Evolutionary conservation across 2,113 vertebrate species (phyloP).

Genomic region (Dasyprocta punctata): DNA sequence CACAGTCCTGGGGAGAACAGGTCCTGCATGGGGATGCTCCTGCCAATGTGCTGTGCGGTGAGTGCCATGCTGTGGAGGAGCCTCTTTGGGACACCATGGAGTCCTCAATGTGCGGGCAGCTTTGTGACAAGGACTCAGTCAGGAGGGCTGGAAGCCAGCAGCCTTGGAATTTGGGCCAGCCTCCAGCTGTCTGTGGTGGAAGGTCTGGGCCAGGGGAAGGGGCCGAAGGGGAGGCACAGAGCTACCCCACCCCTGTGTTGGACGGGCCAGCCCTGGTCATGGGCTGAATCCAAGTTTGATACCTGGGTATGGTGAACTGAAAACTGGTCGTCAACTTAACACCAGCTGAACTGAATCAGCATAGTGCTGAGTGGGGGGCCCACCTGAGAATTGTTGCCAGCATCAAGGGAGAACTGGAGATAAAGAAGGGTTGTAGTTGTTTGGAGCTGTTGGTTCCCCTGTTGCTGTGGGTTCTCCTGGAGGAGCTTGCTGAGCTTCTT

Average conservation of each 20-base stretch:
- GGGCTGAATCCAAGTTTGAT: not conserved
- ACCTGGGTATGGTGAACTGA: not conserved
- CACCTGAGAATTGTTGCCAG: too few relatives aligned
- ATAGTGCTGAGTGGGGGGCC: too few relatives aligned
- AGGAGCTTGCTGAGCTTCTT: too few relatives aligned
- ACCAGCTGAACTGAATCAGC: too few relatives aligned
- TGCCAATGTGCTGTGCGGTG: not conserved
- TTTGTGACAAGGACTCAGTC: not conserved
- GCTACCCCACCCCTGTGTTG: not conserved
- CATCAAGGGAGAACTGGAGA: too few relatives aligned
- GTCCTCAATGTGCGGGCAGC: not conserved
- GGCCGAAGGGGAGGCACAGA: not conserved
- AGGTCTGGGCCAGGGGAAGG: not conserved
- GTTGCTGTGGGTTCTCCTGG: too few relatives aligned
- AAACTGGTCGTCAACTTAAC: too few relatives aligned
- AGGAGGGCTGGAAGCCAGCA: not conserved
- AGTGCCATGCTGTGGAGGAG: not conserved
- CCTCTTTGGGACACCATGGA: not conserved
- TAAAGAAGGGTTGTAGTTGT: too few relatives aligned
- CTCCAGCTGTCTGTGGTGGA: not conserved
- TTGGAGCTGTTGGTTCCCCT: too few relatives aligned
- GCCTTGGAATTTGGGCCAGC: not conserved
- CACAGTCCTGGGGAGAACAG: not conserved
- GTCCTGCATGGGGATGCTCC: not conserved
- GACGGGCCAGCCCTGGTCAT: not conserved